Evolutionary conservation across 2,888 invertebrate species (phyloP), one percentile per base, ranked within the genome.

Genomic region (Metacarcinus magister): DNA sequence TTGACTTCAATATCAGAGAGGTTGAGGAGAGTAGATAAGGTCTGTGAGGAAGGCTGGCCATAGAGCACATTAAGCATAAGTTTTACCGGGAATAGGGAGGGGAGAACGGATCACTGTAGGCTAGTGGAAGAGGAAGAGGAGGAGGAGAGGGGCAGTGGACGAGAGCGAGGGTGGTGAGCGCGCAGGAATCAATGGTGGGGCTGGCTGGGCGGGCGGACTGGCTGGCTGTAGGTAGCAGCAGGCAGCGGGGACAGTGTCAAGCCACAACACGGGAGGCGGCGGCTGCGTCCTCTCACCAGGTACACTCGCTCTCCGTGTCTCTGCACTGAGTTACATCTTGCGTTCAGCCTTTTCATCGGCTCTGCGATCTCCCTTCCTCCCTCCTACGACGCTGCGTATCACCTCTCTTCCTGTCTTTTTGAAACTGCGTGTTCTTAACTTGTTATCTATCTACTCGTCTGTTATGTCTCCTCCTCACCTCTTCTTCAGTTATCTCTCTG

Each of bases 151-250:
- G 75, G 75, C 28, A n/a, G 28, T n/a, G 75, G 75, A 75, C n/a
- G 39, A 39, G 39, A n/a, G n/a, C 3, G 39, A 39, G 39, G 87
- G 60, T 92, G 44, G 28, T 93, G 89, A 60, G 67, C 93, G 95
- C 95, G 95, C 95, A 95, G 95, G 95, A 95, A 95, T 95, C 95
- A 93, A 95, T 95, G 95, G 95, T 44, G 67, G 44, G 95, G 95
- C 75, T n/a, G 16, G 32, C 48, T 8, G 60, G 87, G 89, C 19
- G 60, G 90, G 91, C 54, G 60, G 90, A 39, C 48, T 44, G 75
- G 43, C 44, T 19, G 43, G 60, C 19, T 39, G 67, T 67, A 54
- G 39, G 92, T 28, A 44, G 75, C 67, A 43, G 48, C 67, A 23
- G 67, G 39, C 93, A 43, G 82, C 93, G 43, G 92, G 75, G 28